These are phyloP conservation scores for Drosophila subsilvestris DNA, from an alignment of 2,888 invertebrate genomes.

Conservation along the genomic window DNA sequence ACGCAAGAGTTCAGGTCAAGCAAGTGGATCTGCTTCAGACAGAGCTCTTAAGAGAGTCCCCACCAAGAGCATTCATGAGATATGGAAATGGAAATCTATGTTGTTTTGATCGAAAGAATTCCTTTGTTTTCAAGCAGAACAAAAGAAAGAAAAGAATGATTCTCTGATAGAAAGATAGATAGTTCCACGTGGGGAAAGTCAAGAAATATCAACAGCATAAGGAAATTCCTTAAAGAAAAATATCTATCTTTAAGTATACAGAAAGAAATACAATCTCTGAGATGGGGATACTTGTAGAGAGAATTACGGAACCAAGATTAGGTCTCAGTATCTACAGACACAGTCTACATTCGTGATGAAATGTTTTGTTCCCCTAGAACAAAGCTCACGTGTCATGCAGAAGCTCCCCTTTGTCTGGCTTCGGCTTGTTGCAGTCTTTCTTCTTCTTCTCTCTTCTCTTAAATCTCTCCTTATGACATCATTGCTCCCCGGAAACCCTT, in stretches of 20 bases:
- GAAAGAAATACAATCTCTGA: too few relatives aligned
- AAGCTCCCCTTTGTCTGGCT: not conserved
- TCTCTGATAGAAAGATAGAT: not conserved
- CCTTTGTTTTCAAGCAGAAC: not conserved
- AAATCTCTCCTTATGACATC: not conserved
- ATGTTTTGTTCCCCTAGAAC: not conserved
- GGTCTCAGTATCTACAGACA: not conserved
- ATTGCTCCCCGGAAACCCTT: not conserved
- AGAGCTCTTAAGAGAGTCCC: conserved; percentile 1
- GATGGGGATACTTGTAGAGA: too few relatives aligned
- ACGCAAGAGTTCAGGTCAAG: conserved; percentile 8
- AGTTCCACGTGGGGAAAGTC: too few relatives aligned
- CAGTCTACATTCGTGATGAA: not conserved
- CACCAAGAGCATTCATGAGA: not conserved
- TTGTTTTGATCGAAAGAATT: not conserved
- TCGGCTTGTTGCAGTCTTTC: not conserved
- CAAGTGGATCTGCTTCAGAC: conserved; percentile 5
- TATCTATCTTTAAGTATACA: too few relatives aligned
- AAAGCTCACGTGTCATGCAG: not conserved
- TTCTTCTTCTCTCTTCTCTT: not conserved
- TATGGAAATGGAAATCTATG: not conserved
- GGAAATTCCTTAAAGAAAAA: too few relatives aligned
- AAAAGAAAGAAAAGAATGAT: not conserved
- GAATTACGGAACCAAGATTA: too few relatives aligned
- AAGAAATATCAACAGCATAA: too few relatives aligned